These are phyloP conservation scores for Chirona hameri DNA, from an alignment of 2,888 invertebrate species.

Conservation along the genomic window DNA sequence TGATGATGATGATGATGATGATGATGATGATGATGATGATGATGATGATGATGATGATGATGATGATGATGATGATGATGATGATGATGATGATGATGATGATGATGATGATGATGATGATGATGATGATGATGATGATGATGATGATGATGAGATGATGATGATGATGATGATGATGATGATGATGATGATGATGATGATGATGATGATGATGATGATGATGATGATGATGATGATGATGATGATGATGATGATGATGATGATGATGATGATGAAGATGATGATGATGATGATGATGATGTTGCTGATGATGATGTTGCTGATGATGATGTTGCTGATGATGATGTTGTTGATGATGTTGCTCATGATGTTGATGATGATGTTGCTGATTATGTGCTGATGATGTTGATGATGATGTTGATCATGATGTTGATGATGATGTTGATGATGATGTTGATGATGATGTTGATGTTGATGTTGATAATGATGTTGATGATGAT, in stretches of 20 bases:
- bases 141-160: too few relatives aligned
- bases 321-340: too few relatives aligned
- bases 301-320: too few relatives aligned
- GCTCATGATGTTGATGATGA: too few relatives aligned
- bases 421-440: conserved; percentile 6
- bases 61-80: neutral
- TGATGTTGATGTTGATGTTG: too few relatives aligned
- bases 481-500: too few relatives aligned
- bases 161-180: too few relatives aligned
- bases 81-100: neutral
- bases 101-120: conserved; percentile 22
- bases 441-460: too few relatives aligned
- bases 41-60: neutral
- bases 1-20: neutral
- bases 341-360: too few relatives aligned
- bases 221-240: conserved; percentile 22
- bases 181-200: conserved; percentile 22
- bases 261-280: conserved; percentile 22
- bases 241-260: conserved; percentile 22
- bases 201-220: conserved; percentile 22
- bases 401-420: conserved; percentile 7
- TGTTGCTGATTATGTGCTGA: too few relatives aligned
- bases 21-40: neutral
- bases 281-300: too few relatives aligned
- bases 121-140: conserved; percentile 22